These are phyloP conservation scores for Accipiter cooperii DNA, from an alignment of 2,113 vertebrate genomes.

Conservation along the genomic window DNA sequence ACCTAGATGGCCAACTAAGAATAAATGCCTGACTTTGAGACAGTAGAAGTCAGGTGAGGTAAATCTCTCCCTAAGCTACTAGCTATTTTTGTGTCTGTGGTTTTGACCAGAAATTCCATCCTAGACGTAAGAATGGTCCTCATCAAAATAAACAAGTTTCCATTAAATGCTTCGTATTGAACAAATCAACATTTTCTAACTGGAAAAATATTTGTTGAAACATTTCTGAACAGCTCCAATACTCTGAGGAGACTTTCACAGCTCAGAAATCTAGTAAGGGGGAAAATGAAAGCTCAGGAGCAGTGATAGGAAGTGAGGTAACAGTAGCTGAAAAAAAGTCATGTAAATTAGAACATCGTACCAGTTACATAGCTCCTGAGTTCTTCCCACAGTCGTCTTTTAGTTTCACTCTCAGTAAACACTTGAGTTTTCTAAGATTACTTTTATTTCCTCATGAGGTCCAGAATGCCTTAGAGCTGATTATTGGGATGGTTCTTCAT, in stretches of 20 bases:
- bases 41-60: conserved; percentile 44
- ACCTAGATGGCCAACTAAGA: neutral
- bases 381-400: neutral
- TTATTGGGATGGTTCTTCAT: neutral
- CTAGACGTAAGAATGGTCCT: neutral
- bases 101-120: conserved; percentile 31
- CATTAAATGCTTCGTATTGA: neutral
- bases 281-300: neutral
- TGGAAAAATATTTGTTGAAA: neutral
- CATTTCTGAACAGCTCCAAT: neutral
- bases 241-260: neutral
- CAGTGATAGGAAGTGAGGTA: neutral
- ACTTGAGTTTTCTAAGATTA: neutral
- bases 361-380: neutral
- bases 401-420: neutral
- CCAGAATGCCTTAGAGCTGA: neutral
- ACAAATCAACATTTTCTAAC: neutral
- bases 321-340: neutral
- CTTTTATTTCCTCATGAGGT: neutral
- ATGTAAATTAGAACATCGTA: neutral
- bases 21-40: neutral
- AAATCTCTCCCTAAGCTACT: neutral
- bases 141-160: neutral
- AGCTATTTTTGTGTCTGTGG: conserved; percentile 11
- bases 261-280: neutral